Evolutionary conservation across 2,797 vertebrate genomes (phyloP).

Genomic region (Acipenser ruthenus): DNA sequence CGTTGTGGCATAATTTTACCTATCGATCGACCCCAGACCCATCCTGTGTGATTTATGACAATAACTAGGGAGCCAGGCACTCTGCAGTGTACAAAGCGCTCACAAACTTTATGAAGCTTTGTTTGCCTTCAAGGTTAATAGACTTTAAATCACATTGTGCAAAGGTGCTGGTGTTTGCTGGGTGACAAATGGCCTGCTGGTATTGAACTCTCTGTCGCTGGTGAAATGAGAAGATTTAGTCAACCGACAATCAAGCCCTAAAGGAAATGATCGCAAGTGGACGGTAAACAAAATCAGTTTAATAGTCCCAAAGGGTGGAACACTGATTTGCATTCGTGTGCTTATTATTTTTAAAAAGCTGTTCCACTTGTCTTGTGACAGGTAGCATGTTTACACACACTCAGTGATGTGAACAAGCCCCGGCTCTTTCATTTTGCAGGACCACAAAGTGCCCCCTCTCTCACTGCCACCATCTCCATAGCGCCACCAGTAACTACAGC

Average conservation of each 20-base stretch:
- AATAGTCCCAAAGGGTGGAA: neutral
- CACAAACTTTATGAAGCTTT: conserved; percentile 33
- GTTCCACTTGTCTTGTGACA: neutral
- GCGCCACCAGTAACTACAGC: too few relatives aligned
- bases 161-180: conserved; percentile 15
- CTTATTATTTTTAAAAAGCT: neutral
- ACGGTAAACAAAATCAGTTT: conserved; percentile 1
- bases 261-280: conserved; percentile 2
- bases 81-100: conserved; percentile 25
- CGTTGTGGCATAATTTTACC: conserved; percentile 48
- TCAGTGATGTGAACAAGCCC: too few relatives aligned
- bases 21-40: conserved; percentile 46
- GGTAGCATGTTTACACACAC: neutral
- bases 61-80: conserved; percentile 29
- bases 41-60: conserved; percentile 54
- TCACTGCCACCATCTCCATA: too few relatives aligned
- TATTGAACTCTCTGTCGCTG: conserved; percentile 12
- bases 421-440: too few relatives aligned
- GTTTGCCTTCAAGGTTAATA: conserved; percentile 36
- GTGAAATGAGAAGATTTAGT: conserved; percentile 9
- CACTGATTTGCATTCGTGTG: neutral
- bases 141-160: conserved; percentile 37
- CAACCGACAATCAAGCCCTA: conserved; percentile 3
- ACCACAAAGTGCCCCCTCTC: too few relatives aligned
- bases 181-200: conserved; percentile 6